Evolutionary conservation across 2,113 vertebrate genomes (phyloP), one percentile per base, ranked within the genome.

Genomic region (Scartelaos histophorus): DNA sequence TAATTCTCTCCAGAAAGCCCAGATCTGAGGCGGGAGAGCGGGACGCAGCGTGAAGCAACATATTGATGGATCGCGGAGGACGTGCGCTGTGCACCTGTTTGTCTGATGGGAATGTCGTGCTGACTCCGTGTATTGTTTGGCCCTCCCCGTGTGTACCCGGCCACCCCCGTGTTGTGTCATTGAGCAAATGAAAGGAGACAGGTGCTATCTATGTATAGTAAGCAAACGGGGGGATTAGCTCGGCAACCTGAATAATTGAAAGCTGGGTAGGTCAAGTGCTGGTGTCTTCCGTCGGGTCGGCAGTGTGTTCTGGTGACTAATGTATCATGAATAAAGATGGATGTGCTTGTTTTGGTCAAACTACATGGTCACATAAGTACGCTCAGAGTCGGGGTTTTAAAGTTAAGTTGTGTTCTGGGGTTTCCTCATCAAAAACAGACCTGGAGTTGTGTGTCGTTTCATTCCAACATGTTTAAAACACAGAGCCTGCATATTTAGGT

Each of bases 1-100:
- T 74, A 73, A 81, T 77, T 82, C 75, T 80, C 71, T 75, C 66
- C 67, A 73, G 66, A 71, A 71, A 75, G 73, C 74, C 57, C 21
- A 72, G 78, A 82, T 51, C 65, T 76, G 82, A 82, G 53, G 45
- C 22, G 61, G 67, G 62, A 71, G 38, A 76, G 24, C 60, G 57
- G 69, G 53, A 67, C 64, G 64, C 72, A 57, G 74, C 64, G 68
- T 66, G 73, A 71, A 68, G 65, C 61, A 75, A 64, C 80, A 78
- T 75, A 73, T 66, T 69, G 66, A 73, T 70, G 76, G 67, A 66
- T 69, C 43, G 71, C 5, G 46, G 25, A 76, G 67, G 76, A 65
- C 35, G 24, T 81, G 70, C 73, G 69, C 70, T 67, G 53, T 38
- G 56, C 51, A 13, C 38, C 6, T 66, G 13, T 79, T 62, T 73